phyloP scores from a whole-genome alignment of 2,797 vertebrate genomes.

The Chelonia mydas region DNA sequence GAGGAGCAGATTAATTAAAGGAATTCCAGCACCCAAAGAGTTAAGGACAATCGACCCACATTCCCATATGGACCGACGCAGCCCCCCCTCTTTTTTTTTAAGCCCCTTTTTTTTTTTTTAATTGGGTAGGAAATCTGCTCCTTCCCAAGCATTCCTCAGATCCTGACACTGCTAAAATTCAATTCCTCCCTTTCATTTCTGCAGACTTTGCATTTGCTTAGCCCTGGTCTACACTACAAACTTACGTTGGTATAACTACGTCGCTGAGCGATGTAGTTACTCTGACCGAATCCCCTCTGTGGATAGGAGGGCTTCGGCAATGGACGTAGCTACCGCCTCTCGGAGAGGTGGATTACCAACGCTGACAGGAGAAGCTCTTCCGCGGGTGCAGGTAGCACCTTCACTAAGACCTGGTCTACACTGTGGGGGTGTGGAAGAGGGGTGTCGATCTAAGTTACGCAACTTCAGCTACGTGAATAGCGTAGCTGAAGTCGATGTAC shows the following conservation, averaged over 20 bases:
- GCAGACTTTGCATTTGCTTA: neutral
- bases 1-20: neutral
- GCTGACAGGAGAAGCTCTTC: neutral
- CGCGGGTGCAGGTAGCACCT: too few relatives aligned
- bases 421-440: too few relatives aligned
- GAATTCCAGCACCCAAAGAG: neutral
- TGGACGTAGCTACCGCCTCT: neutral
- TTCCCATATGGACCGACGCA: neutral
- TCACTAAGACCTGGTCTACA: too few relatives aligned
- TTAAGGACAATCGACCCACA: fast-evolving
- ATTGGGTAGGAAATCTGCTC: neutral
- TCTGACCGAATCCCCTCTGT: too few relatives aligned
- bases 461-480: too few relatives aligned
- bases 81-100: neutral
- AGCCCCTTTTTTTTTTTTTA: neutral
- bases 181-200: neutral
- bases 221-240: neutral
- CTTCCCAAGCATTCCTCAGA: neutral
- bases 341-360: neutral
- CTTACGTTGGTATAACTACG: neutral
- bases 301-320: neutral
- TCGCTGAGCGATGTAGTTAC: neutral
- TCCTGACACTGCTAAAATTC: neutral
- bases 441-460: too few relatives aligned
- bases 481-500: too few relatives aligned